These are phyloP conservation scores for Darevskia mixta DNA, from an alignment of 2,797 vertebrate genomes.

Conservation along the genomic window DNA sequence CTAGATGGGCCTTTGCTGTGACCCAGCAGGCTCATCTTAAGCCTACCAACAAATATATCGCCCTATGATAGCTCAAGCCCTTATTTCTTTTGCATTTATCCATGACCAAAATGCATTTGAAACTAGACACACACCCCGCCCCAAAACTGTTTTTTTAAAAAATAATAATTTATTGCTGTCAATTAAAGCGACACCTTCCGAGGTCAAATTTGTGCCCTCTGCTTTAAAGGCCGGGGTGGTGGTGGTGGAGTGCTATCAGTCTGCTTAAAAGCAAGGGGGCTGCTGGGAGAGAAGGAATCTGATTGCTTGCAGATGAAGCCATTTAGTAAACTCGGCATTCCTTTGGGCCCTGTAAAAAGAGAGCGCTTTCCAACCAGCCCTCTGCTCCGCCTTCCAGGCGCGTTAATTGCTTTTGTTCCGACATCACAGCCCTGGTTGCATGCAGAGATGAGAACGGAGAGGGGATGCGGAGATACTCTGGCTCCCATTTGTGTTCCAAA, in stretches of 20 bases:
- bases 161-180: background rate
- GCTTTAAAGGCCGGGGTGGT: background rate
- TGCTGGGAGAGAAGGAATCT: slow-evolving; percentile 43
- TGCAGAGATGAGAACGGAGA: no score
- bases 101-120: background rate
- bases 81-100: background rate
- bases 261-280: slow-evolving; percentile 58
- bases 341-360: slow-evolving; percentile 76
- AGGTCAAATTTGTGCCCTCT: slow-evolving; percentile 39
- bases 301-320: slow-evolving; percentile 82
- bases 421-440: slow-evolving; percentile 22
- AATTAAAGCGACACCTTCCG: slow-evolving; percentile 30
- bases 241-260: slow-evolving; percentile 61
- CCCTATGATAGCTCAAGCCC: background rate
- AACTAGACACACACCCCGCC: background rate
- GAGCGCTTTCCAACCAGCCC: slow-evolving; percentile 63
- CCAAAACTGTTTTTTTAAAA: background rate
- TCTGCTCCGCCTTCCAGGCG: slow-evolving; percentile 55
- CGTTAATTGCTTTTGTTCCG: slow-evolving; percentile 62
- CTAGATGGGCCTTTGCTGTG: no score
- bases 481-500: slow-evolving; percentile 37
- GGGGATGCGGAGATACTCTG: no score
- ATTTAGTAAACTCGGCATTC: slow-evolving; percentile 77
- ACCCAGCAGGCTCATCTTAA: no score
- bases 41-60: no score